Percentiles rank a stretch among this genome's conserved stretches.
Evolutionary conservation across 2,797 vertebrate genomes (phyloP).

Genomic region (Toxotes lorentzi): DNA sequence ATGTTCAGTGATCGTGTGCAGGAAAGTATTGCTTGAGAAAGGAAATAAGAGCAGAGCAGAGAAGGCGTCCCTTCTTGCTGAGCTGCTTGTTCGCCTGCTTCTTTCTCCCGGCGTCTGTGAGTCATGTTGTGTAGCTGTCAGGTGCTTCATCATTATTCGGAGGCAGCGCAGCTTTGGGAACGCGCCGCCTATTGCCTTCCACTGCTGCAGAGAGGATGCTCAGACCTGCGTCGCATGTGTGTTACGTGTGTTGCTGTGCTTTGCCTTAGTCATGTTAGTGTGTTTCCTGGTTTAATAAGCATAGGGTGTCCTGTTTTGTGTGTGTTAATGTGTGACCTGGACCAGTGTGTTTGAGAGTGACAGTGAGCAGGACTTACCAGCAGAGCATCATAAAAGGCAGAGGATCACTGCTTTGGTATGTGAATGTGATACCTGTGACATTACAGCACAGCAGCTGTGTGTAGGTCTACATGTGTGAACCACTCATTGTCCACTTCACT

Average conservation of each 20-base stretch:
- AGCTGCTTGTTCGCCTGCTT: constrained; percentile 24
- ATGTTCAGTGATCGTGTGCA: not conserved
- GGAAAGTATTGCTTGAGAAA: not conserved
- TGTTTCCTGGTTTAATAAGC: not conserved
- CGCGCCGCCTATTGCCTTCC: not conserved
- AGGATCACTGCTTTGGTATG: not conserved
- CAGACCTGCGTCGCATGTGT: not conserved
- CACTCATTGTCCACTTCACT: not conserved
- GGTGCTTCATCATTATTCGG: constrained; percentile 56
- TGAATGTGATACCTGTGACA: not conserved
- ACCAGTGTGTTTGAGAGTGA: constrained; percentile 5
- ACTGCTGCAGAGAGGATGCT: constrained; percentile 38
- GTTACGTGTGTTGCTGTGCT: not conserved
- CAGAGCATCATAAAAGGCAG: constrained; percentile 22
- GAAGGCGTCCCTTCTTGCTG: not conserved
- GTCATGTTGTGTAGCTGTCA: constrained; percentile 45
- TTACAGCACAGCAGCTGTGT: not conserved
- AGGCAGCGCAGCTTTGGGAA: constrained; percentile 25
- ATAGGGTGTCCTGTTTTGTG: not conserved
- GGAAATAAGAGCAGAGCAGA: not conserved
- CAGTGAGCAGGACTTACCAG: constrained; percentile 16
- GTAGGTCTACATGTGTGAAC: not conserved
- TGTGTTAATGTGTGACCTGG: not conserved
- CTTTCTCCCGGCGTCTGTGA: constrained; percentile 32
- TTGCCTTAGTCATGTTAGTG: not conserved